These are phyloP conservation scores for Sebastes steindachneri DNA, from an alignment of 2,797 vertebrate genomes.

Conservation along the genomic window DNA sequence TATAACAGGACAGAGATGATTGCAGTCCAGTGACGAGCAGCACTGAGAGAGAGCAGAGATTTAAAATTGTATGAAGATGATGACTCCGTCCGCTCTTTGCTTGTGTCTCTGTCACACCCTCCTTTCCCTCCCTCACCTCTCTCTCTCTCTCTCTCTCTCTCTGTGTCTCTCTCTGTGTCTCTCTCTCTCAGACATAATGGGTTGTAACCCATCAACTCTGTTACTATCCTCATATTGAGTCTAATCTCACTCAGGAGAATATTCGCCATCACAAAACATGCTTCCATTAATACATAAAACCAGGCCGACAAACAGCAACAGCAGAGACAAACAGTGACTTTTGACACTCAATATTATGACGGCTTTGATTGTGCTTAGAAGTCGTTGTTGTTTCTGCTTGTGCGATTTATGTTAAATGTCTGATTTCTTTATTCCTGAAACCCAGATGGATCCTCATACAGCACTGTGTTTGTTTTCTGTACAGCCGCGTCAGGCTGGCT, in stretches of 20 bases:
- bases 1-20: background rate
- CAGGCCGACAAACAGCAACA: background rate
- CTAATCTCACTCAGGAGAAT: conserved; percentile 58
- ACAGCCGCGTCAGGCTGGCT: conserved; percentile 64
- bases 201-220: conserved; percentile 53
- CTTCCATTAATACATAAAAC: conserved; percentile 2
- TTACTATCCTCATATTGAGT: conserved; percentile 47
- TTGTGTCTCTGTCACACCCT: conserved; percentile 64
- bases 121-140: conserved; percentile 44
- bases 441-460: conserved; percentile 28
- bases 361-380: background rate
- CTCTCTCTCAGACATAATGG: conserved; percentile 64
- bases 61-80: conserved; percentile 24
- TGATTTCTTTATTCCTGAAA: conserved; percentile 22
- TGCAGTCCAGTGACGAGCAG: background rate
- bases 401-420: background rate
- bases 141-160: conserved; percentile 38
- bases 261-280: conserved; percentile 20
- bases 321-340: background rate
- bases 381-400: background rate
- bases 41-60: background rate
- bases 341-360: background rate
- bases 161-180: conserved; percentile 31
- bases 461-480: conserved; percentile 47
- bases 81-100: conserved; percentile 11